These are phyloP conservation scores for Dendrocopos noguchii DNA, from an alignment of 2,113 vertebrate species.

Conservation along the genomic window DNA sequence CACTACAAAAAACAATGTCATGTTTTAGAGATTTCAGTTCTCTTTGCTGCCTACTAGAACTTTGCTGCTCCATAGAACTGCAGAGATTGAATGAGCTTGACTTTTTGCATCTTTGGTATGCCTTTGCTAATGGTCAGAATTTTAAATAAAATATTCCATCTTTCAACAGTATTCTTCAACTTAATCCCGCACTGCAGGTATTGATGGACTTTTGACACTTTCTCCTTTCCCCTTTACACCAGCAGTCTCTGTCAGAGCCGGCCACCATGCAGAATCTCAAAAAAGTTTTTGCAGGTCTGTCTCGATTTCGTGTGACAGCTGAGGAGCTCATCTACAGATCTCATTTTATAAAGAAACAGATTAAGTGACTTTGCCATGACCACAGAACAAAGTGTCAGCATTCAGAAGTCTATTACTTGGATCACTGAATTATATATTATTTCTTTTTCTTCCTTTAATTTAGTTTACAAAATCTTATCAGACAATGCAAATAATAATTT, in stretches of 20 bases:
- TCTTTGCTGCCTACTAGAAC: conserved; percentile 12
- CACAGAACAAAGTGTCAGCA: neutral
- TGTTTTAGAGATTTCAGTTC: neutral
- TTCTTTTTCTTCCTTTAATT: neutral
- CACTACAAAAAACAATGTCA: neutral
- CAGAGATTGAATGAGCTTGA: neutral
- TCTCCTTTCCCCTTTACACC: neutral
- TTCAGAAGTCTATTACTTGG: neutral
- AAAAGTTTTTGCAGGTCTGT: neutral
- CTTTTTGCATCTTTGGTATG: neutral
- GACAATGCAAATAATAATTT: neutral
- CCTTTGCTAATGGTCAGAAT: neutral
- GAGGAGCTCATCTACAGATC: neutral
- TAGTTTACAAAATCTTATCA: neutral
- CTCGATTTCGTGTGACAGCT: too few species aligned
- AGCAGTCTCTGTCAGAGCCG: neutral
- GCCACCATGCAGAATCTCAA: neutral
- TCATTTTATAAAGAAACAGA: neutral
- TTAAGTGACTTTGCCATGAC: neutral
- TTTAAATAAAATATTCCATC: neutral
- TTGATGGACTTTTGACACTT: neutral
- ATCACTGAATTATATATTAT: neutral
- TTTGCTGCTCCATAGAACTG: neutral
- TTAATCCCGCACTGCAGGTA: neutral
- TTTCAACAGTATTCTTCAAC: neutral